Evolutionary conservation across 2,888 invertebrate genomes (phyloP).

Genomic region (Pemphredon lugubris): DNA sequence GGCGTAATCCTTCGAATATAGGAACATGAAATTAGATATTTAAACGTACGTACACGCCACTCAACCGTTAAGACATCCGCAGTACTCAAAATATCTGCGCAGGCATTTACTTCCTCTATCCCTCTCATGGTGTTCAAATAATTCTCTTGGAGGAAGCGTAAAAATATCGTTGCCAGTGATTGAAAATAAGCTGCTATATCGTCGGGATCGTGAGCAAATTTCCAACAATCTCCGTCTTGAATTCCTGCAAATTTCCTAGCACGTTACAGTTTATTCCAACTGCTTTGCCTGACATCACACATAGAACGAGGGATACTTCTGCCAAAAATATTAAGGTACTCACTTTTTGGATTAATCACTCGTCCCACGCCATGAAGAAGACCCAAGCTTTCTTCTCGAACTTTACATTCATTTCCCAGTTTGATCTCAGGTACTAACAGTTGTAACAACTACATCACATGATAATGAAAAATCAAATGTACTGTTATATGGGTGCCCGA

Average conservation of each 20-base stretch:
- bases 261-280: background rate
- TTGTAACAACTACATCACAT: slow-evolving; percentile 6
- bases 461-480: background rate
- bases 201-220: slow-evolving; percentile 85
- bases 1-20: no score
- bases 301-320: no score
- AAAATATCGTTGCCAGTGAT: slow-evolving; percentile 86
- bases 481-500: background rate
- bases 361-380: slow-evolving; percentile 89
- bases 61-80: slow-evolving; percentile 86
- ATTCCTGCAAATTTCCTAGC: slow-evolving; percentile 73
- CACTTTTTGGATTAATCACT: slow-evolving; percentile 90
- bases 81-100: slow-evolving; percentile 85
- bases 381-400: slow-evolving; percentile 87
- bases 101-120: slow-evolving; percentile 83
- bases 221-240: slow-evolving; percentile 76
- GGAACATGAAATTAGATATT: no score
- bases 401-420: slow-evolving; percentile 78
- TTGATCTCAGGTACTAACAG: slow-evolving; percentile 66
- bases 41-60: slow-evolving; percentile 88
- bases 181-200: slow-evolving; percentile 86
- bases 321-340: no score
- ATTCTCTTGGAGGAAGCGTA: slow-evolving; percentile 88
- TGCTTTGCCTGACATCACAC: background rate
- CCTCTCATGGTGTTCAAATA: slow-evolving; percentile 87